Evolutionary conservation across 2,797 vertebrate species (phyloP).

Genomic region (Acanthornis magna): DNA sequence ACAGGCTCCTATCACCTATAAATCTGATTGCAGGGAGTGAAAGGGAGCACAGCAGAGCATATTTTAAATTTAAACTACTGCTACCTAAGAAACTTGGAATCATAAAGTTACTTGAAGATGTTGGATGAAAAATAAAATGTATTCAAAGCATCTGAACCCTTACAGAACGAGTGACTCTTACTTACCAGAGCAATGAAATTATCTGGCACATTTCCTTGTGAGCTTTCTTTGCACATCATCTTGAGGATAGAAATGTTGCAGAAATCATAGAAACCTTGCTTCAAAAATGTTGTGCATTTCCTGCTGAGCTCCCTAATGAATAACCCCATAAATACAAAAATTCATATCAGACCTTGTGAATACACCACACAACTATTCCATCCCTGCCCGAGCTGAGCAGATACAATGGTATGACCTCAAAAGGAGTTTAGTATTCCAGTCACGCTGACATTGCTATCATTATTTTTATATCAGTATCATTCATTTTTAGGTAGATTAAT

Average conservation of each 20-base stretch:
- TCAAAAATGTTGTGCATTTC: neutral
- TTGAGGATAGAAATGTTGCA: neutral
- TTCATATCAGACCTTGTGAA: neutral
- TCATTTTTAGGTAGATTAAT: slow-evolving; percentile 74
- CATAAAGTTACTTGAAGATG: neutral
- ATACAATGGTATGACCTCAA: slow-evolving; percentile 7
- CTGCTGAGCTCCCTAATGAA: neutral
- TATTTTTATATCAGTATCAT: slow-evolving; percentile 66
- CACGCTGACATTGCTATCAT: slow-evolving; percentile 24
- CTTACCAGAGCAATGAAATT: neutral
- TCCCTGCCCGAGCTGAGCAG: neutral
- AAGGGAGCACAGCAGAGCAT: neutral
- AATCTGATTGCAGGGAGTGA: neutral
- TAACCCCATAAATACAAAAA: neutral
- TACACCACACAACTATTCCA: neutral
- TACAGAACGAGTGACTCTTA: neutral
- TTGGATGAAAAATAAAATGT: neutral
- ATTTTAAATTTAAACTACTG: neutral
- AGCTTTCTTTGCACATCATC: neutral
- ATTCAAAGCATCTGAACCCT: neutral
- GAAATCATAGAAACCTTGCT: neutral
- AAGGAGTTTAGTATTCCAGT: slow-evolving; percentile 21
- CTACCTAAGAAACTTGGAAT: neutral
- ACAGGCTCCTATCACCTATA: neutral
- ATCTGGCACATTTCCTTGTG: neutral